Conservation (phyloP, 2,797 vertebrate genomes). For the Dermochelys coriacea region DNA sequence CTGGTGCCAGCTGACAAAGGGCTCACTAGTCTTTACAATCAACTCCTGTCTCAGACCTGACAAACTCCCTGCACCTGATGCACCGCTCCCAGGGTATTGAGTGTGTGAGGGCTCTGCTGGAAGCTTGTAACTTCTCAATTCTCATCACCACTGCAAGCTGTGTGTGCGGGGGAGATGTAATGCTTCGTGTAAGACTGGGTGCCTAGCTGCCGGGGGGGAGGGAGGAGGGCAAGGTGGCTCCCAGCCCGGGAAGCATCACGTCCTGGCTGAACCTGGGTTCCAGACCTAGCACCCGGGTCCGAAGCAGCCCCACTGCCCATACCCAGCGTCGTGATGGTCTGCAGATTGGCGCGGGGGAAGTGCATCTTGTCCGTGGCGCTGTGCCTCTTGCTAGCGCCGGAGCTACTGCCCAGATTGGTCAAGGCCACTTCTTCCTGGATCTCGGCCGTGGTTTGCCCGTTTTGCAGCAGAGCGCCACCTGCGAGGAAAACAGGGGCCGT, state of each 20-base stretch:
- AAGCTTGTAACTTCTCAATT: too few relatives aligned
- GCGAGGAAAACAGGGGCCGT: neutral
- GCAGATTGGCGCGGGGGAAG: slow-evolving; percentile 90
- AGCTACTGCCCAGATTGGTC: slow-evolving; percentile 87
- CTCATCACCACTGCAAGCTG: too few relatives aligned
- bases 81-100: too few relatives aligned
- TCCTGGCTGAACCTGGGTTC: neutral
- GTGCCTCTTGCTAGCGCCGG: slow-evolving; percentile 89
- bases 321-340: slow-evolving; percentile 96
- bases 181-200: too few relatives aligned
- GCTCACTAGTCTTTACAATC: too few relatives aligned
- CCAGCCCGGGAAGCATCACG: neutral
- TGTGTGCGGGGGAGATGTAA: too few relatives aligned
- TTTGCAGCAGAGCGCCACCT: slow-evolving; percentile 91
- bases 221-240: too few relatives aligned
- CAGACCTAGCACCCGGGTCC: neutral
- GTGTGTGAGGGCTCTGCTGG: too few relatives aligned
- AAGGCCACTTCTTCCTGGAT: slow-evolving; percentile 96
- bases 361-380: slow-evolving; percentile 91
- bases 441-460: slow-evolving; percentile 93
- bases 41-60: too few relatives aligned
- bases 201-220: too few relatives aligned
- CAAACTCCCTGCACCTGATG: too few relatives aligned
- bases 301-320: neutral
- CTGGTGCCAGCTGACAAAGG: too few relatives aligned